Evolutionary conservation across 1,140 invertebrate species (phyloP), one percentile per base, ranked within the genome.

Genomic region (Hycleus cichorii): DNA sequence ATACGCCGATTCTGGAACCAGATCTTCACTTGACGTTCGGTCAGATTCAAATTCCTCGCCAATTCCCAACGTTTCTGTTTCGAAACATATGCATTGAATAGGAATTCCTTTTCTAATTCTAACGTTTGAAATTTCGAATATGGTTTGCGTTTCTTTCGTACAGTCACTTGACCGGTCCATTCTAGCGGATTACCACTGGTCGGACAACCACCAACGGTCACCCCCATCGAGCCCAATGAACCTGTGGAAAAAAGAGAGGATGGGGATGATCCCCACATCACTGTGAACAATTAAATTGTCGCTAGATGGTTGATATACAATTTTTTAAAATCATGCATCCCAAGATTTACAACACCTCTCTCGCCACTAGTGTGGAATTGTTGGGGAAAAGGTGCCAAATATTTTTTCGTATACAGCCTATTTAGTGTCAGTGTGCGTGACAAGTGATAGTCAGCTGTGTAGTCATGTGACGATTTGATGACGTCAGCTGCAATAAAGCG

Each of bases 1-100:
- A 99, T 99, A 58, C 96, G 84, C 69, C 97, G 82, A 75, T 99
- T 99, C 79, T 98, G 95, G 77, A 97, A 97, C 88, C 87, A 89
- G 60, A 88, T 88, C 62, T 80, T 80, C 66, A 97, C 95, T 77
- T 97, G 95, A 52, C 94, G 81, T 77, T 98, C 95, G 39, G 93
- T 93, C 52, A 97, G 80, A 75, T 93, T 93, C 46, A 97, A 76
- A 74, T 93, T 95, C 57, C 93, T 81, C 64, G 95, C 93, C 67
- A 97, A 75, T 76, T 97, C 95, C 93, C 93, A 97, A 58, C 94
- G 84, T 73, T 96, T 97, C 75, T 97, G 95, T 76, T 97, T 97
- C 48, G 91, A 95, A 27, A 97, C 93, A 80, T 97, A 97, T 18
- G 91, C 90, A 78, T 95, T 96, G 77, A 89, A 95, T 5, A 95